Evolutionary conservation across 1,140 invertebrate species (phyloP), one percentile per base, ranked within the genome.

Genomic region (Belonocnema kinseyi): DNA sequence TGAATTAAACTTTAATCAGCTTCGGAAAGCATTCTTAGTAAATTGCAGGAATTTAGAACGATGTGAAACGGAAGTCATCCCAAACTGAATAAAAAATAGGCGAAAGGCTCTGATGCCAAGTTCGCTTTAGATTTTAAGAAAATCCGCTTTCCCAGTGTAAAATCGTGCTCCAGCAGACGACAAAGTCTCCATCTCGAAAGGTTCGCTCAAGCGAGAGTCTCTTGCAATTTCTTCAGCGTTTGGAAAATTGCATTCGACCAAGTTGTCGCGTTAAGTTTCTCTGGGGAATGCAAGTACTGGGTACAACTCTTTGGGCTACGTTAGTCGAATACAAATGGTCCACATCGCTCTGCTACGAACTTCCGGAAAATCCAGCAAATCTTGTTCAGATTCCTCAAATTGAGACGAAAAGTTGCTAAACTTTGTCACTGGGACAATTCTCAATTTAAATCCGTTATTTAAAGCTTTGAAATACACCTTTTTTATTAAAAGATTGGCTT

Each of bases 241-340:
- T 66, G 61, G 61, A 66, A 66, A 66, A 66, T 66, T 66, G 61
- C 61, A 66, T 66, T 66, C 61, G 61, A 66, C 61, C 61, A 66
- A 66, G 61, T 66, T 26, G 26, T 66, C 21, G 61, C 21, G 61
- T 66, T 66, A 40, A 66, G 61, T 46, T 26, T 66, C 61, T 40
- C 61, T 7, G 14, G 61, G 61, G 61, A 66, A 40, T 66, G 14
- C 40, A 16, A 66, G 61, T 40, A 7, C 26, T 40, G 26, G 61
- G 61, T 66, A 66, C 61, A 66, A 66, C 61, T 66, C 61, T 66
- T 66, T 40, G 26, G 26, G 33, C 14, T 66, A 12, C 61, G 61
- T 33, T 40, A 66, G 61, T 46, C 26, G 61, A 66, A 66, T 66
- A 66, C 61, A 66, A 66, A 66, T 66, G 33, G 16, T 21, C 16